Percentiles rank a stretch among this genome's conserved stretches.
Evolutionary conservation across 2,888 invertebrate genomes (phyloP).

Genomic region (Galerucella pusilla): DNA sequence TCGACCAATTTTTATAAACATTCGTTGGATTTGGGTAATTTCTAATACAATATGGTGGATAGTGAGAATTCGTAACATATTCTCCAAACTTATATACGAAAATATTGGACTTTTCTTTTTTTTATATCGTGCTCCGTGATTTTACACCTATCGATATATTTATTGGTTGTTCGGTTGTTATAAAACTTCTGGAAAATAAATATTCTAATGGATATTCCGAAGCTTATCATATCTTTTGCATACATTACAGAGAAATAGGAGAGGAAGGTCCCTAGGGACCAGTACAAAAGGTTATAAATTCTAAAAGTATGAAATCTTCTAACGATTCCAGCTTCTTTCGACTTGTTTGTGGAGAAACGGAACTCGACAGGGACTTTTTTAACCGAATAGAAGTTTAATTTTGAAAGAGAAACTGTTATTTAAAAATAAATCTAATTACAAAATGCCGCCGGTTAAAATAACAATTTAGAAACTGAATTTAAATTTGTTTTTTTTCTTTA

Average conservation of each 20-base stretch:
- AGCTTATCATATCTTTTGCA: conserved; percentile 30
- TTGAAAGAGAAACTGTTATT: not conserved
- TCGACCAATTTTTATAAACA: too few relatives aligned
- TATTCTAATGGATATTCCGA: conserved; percentile 32
- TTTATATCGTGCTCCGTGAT: conserved; percentile 14
- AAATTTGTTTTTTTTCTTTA: too few relatives aligned
- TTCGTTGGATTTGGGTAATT: too few relatives aligned
- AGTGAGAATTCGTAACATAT: not conserved
- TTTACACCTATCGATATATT: conserved; percentile 26
- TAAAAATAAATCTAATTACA: not conserved
- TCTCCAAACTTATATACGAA: not conserved
- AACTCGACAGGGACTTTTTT: not conserved
- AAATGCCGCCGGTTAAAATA: not conserved
- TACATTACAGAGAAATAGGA: conserved; percentile 24
- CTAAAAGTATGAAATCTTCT: conserved; percentile 38
- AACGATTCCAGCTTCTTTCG: conserved; percentile 23
- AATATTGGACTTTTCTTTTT: not conserved
- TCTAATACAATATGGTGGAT: too few relatives aligned
- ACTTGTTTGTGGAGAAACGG: not conserved
- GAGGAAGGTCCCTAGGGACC: conserved; percentile 26
- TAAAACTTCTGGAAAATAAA: conserved; percentile 31
- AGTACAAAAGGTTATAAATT: conserved; percentile 40
- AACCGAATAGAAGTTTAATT: not conserved
- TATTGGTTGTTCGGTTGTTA: conserved; percentile 17
- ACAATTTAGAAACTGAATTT: not conserved